Base-by-base conservation (phyloP, 2,888 invertebrate genomes). In the Cerceris rybyensis region DNA sequence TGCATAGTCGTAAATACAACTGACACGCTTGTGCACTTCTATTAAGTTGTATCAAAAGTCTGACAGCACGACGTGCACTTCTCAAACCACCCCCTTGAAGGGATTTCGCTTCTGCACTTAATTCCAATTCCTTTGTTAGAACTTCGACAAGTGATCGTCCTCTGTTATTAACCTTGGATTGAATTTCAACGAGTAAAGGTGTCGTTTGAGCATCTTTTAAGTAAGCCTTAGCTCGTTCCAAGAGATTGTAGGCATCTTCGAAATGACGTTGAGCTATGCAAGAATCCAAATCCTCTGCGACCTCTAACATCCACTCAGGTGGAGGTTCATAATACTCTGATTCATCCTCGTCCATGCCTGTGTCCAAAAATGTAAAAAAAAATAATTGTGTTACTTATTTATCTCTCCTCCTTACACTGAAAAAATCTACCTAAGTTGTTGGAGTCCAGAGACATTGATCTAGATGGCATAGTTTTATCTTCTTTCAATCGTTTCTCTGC, bases 241-340 rank as follows among this genome's bases (percentile, higher is more conserved):
- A 95, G 13, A 98, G 93, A 81, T 95, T 95, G 82, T 98, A 96
- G 0, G 98, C 98, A 89, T 97, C 97, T 92, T 98, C 98, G 90
- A 99, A 99, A 92, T 98, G 98, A 86, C 99, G 95, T 93, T 99
- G 98, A 0, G 98, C 99, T 83, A 99, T 97, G 87, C 96, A 95
- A 13, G 98, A 98, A 93, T 99, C 98, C 69, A 99, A 93, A 92
- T 99, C 98, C 92, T 99, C 99, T 0, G 97, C 96, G 5, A 97
- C 96, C 92, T 98, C 98, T 71, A 96, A 93, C 69, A 99, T 93
- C 98, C 98, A 99, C 89, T 98, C 97, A 0, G 98, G 97, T 55
- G 93, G 93, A 1, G 89, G 86, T 46, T 91, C 89, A 14, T 87
- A 70, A 14, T 83, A 85, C 28, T 90, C 88, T 0, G 81, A 81